Evolutionary conservation across 1,140 invertebrate genomes (phyloP).

Genomic region (Odontomachus brunneus): DNA sequence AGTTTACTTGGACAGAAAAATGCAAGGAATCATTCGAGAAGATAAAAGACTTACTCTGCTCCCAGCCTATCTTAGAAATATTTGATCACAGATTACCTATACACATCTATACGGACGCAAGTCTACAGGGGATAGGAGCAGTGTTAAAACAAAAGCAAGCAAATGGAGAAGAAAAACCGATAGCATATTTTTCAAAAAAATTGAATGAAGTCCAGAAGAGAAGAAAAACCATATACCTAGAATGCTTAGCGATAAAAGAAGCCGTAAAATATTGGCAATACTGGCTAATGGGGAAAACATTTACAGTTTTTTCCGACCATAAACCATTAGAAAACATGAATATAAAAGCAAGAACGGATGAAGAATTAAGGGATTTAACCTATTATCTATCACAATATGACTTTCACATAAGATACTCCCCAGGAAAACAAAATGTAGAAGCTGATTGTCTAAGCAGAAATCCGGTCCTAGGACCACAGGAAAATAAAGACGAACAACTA

Average conservation of each 20-base stretch:
- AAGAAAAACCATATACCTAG: not conserved
- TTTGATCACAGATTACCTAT: not conserved
- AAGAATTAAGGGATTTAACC: conserved; percentile 4
- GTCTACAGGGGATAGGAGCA: conserved; percentile 25
- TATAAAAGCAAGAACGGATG: conserved; percentile 4
- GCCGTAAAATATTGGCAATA: not conserved
- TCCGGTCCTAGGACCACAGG: not conserved
- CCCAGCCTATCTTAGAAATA: conserved; percentile 12
- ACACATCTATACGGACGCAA: conserved; percentile 3
- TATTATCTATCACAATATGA: conserved; percentile 8
- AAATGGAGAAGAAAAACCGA: conserved; percentile 37
- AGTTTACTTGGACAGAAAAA: conserved; percentile 16
- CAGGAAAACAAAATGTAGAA: conserved; percentile 20
- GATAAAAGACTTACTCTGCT: conserved; percentile 1
- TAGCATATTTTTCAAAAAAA: too few relatives aligned
- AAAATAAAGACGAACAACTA: conserved; percentile 25
- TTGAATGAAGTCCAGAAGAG: conserved; percentile 26
- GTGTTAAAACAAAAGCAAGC: conserved; percentile 39
- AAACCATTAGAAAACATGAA: conserved; percentile 27
- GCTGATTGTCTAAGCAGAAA: conserved; percentile 4
- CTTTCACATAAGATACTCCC: not conserved
- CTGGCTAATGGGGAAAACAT: not conserved
- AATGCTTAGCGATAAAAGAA: not conserved
- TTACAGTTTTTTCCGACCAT: not conserved
- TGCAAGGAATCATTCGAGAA: conserved; percentile 3